A percentile compares a stretch with the other conserved stretches of the same genome.
Conservation (phyloP, 2,888 invertebrate genomes). For the Lobophora halterata region DNA sequence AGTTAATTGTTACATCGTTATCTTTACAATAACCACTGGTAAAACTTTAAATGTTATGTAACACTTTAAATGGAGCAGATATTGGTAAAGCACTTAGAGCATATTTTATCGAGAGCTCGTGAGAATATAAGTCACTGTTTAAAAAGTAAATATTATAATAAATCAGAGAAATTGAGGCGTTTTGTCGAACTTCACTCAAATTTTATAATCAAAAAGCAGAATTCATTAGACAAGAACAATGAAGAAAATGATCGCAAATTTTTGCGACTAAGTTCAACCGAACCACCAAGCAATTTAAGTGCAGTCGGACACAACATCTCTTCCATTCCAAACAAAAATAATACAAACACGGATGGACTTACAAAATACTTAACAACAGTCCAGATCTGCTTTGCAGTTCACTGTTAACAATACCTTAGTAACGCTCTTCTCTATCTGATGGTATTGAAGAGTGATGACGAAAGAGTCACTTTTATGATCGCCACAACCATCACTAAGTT, state of each 20-base stretch:
- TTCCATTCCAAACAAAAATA: slow-evolving; percentile 44
- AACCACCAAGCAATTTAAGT: slow-evolving; percentile 79
- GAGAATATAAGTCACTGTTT: slow-evolving; percentile 29
- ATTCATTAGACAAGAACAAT: slow-evolving; percentile 51
- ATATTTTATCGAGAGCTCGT: slow-evolving; percentile 8
- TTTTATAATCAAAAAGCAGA: slow-evolving; percentile 55
- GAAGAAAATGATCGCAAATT: slow-evolving; percentile 49
- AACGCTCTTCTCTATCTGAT: slow-evolving; percentile 77
- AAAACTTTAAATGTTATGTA: too few species aligned
- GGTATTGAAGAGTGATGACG: slow-evolving; percentile 76
- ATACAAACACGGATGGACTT: slow-evolving; percentile 66
- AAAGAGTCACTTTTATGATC: slow-evolving; percentile 75
- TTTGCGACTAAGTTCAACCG: slow-evolving; percentile 44
- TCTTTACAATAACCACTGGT: slow-evolving; percentile 25
- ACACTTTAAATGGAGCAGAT: slow-evolving; percentile 16
- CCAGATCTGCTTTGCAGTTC: slow-evolving; percentile 77
- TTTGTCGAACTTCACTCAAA: slow-evolving; percentile 80
- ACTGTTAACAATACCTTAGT: slow-evolving; percentile 76
- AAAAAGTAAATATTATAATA: slow-evolving; percentile 28
- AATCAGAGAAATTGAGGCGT: slow-evolving; percentile 44
- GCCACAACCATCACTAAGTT: slow-evolving; percentile 78
- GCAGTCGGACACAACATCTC: slow-evolving; percentile 80
- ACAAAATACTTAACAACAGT: slow-evolving; percentile 77
- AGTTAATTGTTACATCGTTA: slow-evolving; percentile 31
- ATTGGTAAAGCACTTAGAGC: slow-evolving; percentile 20